A percentile compares a stretch with the other conserved stretches of the same genome.
Conservation (phyloP, 2,888 invertebrate species). For the Hartigia nigra region DNA sequence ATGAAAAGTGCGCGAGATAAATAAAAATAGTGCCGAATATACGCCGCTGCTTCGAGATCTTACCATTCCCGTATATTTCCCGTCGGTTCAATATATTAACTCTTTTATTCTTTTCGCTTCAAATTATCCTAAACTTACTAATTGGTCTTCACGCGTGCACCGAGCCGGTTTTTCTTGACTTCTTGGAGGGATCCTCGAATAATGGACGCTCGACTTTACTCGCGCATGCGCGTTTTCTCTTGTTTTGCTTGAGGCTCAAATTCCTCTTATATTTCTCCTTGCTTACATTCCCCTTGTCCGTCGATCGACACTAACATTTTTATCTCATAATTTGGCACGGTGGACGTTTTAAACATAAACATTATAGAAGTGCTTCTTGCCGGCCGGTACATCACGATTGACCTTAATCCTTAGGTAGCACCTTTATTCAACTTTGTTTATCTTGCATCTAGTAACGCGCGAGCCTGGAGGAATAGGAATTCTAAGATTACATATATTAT, state of each 20-base stretch:
- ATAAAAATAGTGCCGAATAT: not conserved
- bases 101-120: not conserved
- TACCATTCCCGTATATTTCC: not conserved
- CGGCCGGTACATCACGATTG: conserved; percentile 45
- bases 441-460: not conserved
- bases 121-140: not conserved
- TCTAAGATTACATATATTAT: conserved; percentile 15
- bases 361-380: conserved; percentile 23
- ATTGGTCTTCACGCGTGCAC: conserved; percentile 1
- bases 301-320: conserved; percentile 8
- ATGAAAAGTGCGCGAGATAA: not conserved
- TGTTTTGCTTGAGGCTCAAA: not conserved
- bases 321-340: conserved; percentile 18
- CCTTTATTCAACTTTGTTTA: conserved; percentile 56
- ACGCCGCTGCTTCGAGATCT: not conserved
- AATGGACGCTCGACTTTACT: not conserved
- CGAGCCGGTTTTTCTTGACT: not conserved
- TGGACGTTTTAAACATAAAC: conserved; percentile 12
- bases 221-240: not conserved
- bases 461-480: conserved; percentile 2
- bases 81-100: not conserved
- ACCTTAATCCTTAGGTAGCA: conserved; percentile 55
- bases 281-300: conserved; percentile 29
- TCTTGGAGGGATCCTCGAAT: not conserved
- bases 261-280: not conserved